Percentiles rank a stretch among this genome's conserved stretches.
Conservation (phyloP, 2,888 invertebrate genomes). For the Lordiphosa fenestrarum region DNA sequence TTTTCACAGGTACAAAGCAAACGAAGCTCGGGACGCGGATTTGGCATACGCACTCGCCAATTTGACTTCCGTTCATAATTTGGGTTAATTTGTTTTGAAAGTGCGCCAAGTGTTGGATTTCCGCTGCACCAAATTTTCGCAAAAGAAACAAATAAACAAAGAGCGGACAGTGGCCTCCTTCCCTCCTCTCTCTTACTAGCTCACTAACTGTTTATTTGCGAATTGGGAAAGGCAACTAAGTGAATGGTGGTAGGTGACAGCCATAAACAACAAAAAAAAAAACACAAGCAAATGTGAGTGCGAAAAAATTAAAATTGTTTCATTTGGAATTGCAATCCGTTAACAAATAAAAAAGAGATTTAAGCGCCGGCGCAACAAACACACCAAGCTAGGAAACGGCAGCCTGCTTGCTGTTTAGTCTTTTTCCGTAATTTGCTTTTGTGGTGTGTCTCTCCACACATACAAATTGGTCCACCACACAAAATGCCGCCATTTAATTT, state of each 20-base stretch:
- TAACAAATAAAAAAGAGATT: neutral
- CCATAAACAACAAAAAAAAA: conserved; percentile 30
- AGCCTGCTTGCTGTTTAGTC: conserved; percentile 4
- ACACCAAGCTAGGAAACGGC: conserved; percentile 5
- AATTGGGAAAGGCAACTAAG: conserved; percentile 38
- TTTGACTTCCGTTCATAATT: conserved; percentile 60
- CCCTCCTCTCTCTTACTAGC: conserved; percentile 7
- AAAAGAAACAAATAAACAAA: conserved; percentile 36
- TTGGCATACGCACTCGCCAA: conserved; percentile 15
- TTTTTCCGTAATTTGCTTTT: conserved; percentile 33
- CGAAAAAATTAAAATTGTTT: conserved; percentile 61
- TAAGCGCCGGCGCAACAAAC: conserved; percentile 15
- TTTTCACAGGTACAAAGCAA: conserved; percentile 57
- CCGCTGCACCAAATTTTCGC: conserved; percentile 56
- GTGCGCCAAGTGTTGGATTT: conserved; percentile 45
- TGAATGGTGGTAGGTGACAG: conserved; percentile 50
- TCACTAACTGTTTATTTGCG: neutral
- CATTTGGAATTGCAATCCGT: conserved; percentile 30
- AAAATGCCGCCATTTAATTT: conserved; percentile 76
- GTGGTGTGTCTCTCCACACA: conserved; percentile 19
- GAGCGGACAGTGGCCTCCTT: conserved; percentile 22
- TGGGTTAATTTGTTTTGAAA: conserved; percentile 72
- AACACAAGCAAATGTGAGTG: conserved; percentile 41
- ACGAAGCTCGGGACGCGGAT: conserved; percentile 17
- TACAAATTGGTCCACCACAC: conserved; percentile 7